Base-by-base conservation (phyloP, 2,113 vertebrate genomes). In the Prochilodus magdalenae region DNA sequence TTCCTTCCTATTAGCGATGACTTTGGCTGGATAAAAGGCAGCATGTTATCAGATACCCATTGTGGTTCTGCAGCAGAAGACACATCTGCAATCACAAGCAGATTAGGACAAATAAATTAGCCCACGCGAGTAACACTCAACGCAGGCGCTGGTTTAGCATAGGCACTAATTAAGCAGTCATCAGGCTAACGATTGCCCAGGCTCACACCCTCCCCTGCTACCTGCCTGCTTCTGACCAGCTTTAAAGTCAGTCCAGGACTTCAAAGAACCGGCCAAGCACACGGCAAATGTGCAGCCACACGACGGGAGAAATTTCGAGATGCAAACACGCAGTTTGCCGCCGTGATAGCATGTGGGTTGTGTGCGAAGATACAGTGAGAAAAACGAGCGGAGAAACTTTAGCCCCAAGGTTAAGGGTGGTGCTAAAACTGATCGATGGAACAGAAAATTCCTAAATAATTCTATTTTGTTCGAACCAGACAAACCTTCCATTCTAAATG, bases 241-340 rank as follows among this genome's bases (percentile, higher is more conserved):
- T 83, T 85, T 85, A 85, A 81, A 85, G 67, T 79, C 80, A 59
- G 65, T 15, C 49, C 73, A 40, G 81, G 75, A 81, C 65, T 75
- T 85, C 81, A 85, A 85, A 87, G 67, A 13, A 15, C 29, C 44
- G 72, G 69, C 62, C 66, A n/a, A 66, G 71, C 62, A 8, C 77
- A 77, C 60, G 80, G 82, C 69, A 77, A 80, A 62, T 80, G 72
- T 76, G 80, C 77, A 69, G 40, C 47, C 73, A 60, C 73, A 87
- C 78, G 67, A 73, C 84, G 84, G 78, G 87, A 89, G 75, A 90
- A 89, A 92, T 90, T 87, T 70, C 59, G 74, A 88, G 88, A 73
- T 65, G 71, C 66, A 88, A 79, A 85, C 69, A 76, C 47, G 57
- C 84, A 77, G 40, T 24, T 30, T 60, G 20, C 57, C 40, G 14